Conservation (phyloP, 2,113 vertebrate species). For the Melierax canorus region DNA sequence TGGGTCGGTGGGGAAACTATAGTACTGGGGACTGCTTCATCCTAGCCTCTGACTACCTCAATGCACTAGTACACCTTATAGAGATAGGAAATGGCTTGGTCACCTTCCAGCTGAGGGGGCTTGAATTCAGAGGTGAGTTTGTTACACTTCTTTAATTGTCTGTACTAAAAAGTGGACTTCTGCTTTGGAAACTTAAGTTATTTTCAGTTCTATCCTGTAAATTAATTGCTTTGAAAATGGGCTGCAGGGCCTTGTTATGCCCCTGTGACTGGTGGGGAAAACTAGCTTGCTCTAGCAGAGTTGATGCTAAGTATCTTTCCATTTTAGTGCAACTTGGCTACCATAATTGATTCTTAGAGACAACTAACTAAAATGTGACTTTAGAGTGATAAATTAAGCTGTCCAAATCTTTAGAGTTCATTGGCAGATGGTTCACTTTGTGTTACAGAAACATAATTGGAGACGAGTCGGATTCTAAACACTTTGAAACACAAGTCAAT, state of each 20-base stretch:
- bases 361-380: background rate
- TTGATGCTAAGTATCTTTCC: background rate
- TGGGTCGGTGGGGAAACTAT: conserved; percentile 88
- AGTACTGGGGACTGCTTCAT: conserved; percentile 91
- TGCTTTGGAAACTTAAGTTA: background rate
- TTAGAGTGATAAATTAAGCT: background rate
- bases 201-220: background rate
- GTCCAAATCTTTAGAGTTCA: background rate
- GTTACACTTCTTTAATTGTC: background rate
- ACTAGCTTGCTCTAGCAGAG: background rate
- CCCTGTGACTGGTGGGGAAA: background rate
- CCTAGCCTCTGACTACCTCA: conserved; percentile 91
- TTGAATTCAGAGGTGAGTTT: conserved; percentile 86
- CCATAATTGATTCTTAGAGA: background rate
- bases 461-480: background rate
- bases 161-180: background rate
- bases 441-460: background rate
- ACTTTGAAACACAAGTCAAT: background rate
- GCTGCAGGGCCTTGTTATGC: background rate
- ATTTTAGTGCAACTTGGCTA: background rate
- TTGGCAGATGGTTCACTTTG: background rate
- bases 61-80: conserved; percentile 88
- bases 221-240: background rate
- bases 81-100: conserved; percentile 89
- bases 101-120: conserved; percentile 87